Evolutionary conservation across 1,140 invertebrate species (phyloP).

Genomic region (Drosophila mayri): DNA sequence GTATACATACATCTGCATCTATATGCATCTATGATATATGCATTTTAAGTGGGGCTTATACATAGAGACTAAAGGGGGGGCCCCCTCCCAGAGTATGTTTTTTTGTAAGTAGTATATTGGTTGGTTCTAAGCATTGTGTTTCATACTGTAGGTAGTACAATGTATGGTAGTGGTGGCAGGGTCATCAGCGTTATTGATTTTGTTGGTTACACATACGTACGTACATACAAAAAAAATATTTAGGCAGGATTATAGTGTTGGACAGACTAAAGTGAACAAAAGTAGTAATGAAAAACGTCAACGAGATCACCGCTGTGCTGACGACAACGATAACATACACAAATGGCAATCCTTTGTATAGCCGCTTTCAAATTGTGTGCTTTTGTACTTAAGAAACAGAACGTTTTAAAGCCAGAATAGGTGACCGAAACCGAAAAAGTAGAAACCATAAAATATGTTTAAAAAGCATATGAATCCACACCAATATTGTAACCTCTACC

Average conservation of each 20-base stretch:
- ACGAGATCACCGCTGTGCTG: conserved; percentile 67
- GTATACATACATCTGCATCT: background rate
- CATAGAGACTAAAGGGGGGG: background rate
- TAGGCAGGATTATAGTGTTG: conserved; percentile 48
- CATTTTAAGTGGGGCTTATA: background rate
- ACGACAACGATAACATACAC: conserved; percentile 63
- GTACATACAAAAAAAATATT: conserved; percentile 29
- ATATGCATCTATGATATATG: conserved; percentile 2
- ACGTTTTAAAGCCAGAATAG: conserved; percentile 60
- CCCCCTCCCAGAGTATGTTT: background rate
- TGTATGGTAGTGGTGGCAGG: conserved; percentile 29
- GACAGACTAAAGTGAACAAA: conserved; percentile 79
- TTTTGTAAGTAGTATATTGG: background rate
- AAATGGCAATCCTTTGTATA: conserved; percentile 66
- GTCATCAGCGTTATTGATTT: conserved; percentile 30
- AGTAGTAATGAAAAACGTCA: conserved; percentile 83
- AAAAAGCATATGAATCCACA: conserved; percentile 24
- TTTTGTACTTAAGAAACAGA: conserved; percentile 36
- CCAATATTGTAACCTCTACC: conserved; percentile 24
- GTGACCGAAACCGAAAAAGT: conserved; percentile 33
- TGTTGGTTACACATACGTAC: conserved; percentile 16
- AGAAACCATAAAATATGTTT: conserved; percentile 32
- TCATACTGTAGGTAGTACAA: conserved; percentile 32
- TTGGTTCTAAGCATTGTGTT: conserved; percentile 26
- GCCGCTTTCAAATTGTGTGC: conserved; percentile 47